phyloP scores from a whole-genome alignment of 2,113 vertebrate genomes.

The Larimichthys crocea region DNA sequence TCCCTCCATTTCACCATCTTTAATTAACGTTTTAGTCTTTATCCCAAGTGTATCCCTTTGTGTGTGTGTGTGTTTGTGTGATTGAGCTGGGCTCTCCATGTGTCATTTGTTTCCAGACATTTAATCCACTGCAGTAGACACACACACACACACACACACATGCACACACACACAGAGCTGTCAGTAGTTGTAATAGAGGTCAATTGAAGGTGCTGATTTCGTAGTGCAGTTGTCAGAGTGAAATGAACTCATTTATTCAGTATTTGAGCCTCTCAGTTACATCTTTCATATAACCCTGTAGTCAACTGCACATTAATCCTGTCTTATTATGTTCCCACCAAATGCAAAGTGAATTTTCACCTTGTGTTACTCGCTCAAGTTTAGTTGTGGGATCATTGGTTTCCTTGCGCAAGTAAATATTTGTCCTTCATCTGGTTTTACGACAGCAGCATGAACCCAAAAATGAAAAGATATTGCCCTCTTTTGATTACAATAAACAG shows the following conservation, averaged over 20 bases:
- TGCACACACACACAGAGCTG: neutral
- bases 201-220: constrained; percentile 35
- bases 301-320: neutral
- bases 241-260: constrained; percentile 1
- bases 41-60: constrained; percentile 8
- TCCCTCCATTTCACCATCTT: constrained; percentile 31
- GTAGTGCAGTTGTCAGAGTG: neutral
- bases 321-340: no score
- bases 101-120: neutral
- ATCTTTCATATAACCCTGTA: neutral
- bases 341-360: no score
- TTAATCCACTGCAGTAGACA: constrained; percentile 25
- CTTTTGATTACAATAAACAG: no score
- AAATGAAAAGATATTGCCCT: no score
- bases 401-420: no score
- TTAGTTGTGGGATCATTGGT: no score
- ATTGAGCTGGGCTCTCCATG: neutral
- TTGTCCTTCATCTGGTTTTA: no score
- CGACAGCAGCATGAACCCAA: no score
- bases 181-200: constrained; percentile 26
- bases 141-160: neutral
- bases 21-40: constrained; percentile 22
- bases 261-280: neutral
- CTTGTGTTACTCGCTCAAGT: no score
- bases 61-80: constrained; percentile 7